Base-by-base conservation (phyloP, 2,113 vertebrate genomes). In the Galbula dea region DNA sequence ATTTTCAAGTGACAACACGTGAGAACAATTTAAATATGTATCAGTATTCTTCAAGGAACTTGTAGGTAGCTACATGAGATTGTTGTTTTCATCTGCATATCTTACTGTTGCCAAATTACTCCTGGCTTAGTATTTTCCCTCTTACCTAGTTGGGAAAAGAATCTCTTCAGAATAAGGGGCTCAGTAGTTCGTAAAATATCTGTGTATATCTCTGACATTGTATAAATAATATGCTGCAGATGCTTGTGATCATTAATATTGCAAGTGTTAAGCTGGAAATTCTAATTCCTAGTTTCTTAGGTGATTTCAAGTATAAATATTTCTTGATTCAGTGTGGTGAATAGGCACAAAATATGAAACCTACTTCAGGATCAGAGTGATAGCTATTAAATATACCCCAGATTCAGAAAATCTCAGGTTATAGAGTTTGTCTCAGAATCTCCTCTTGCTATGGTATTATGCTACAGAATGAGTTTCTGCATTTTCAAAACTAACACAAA, bases 81-180 rank as follows among this genome's bases (percentile, higher is more conserved):
- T 67, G 54, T 89, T 92, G 15, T 13, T 45, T 94, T 89, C 61
- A 51, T 57, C 49, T 61, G 21, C n/a, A n/a, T 74, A 66, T 24
- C 39, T 86, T 24, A 58, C 23, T 39, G 46, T 57, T 94, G 86
- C 84, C 93, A 95, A 91, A 96, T 91, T 86, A 93, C 39, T 78
- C 39, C 65, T 83, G 55, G n/a, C 79, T 88, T 75, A 72, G 57
- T 74, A 48, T 83, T 94, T 92, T 91, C 51, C 51, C 32, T 88
- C 59, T 72, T 83, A 61, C 46, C 48, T 78, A 83, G 24, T 76
- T 86, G 69, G 71, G 71, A 77, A 65, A 78, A 51, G 29, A 83
- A 86, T 81, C 43, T 77, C 65, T 94, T 91, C n/a, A 75, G 43
- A 89, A 83, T 0, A 5, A 85, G 46, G 19, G 26, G 12, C 37